Percentiles rank a stretch among this genome's conserved stretches.
These are phyloP conservation scores for Drosophila flavopinicola DNA, from an alignment of 2,888 invertebrate species.

Conservation along the genomic window DNA sequence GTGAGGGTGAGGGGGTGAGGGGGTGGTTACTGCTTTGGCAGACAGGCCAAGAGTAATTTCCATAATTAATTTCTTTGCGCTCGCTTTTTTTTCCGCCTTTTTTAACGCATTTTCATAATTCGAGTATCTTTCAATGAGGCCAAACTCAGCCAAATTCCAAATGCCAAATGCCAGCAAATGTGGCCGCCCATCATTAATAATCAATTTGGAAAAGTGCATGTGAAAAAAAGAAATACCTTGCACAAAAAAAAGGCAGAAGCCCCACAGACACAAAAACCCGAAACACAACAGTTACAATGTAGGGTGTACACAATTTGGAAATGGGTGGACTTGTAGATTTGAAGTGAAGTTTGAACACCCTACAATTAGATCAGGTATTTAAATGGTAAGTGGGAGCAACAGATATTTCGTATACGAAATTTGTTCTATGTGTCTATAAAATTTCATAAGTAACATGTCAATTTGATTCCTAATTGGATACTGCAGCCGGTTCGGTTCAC, in stretches of 20 bases:
- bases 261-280: constrained; percentile 6
- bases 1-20: neutral
- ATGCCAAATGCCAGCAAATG: too few relatives aligned
- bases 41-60: constrained; percentile 77
- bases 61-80: constrained; percentile 82
- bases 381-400: too few relatives aligned
- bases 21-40: constrained; percentile 4
- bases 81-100: constrained; percentile 68
- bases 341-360: neutral
- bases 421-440: too few relatives aligned
- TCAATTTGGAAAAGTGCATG: constrained; percentile 56
- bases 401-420: too few relatives aligned
- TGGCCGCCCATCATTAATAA: constrained; percentile 69
- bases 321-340: neutral
- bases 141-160: constrained; percentile 16
- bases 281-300: constrained; percentile 20
- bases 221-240: constrained; percentile 12
- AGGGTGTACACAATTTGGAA: neutral
- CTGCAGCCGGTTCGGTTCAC: too few relatives aligned
- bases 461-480: too few relatives aligned
- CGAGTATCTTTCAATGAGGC: constrained; percentile 31
- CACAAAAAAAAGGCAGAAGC: constrained; percentile 18
- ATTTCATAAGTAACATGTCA: too few relatives aligned
- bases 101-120: constrained; percentile 68
- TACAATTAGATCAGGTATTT: neutral